phyloP scores from a whole-genome alignment of 1,140 invertebrate genomes.

The Heliconius congener region DNA sequence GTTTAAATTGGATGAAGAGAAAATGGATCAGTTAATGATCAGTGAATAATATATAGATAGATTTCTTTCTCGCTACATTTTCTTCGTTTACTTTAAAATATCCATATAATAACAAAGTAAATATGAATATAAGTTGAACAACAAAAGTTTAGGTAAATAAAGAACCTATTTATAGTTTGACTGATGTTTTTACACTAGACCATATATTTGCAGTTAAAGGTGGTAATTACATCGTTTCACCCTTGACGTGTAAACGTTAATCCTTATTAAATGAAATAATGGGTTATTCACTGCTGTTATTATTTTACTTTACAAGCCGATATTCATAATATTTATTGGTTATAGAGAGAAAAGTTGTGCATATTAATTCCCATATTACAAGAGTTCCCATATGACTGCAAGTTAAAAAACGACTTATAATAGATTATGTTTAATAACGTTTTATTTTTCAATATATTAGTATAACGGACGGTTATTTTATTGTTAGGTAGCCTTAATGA shows the following conservation, averaged over 20 bases:
- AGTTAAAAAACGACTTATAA: neutral
- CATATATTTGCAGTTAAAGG: conserved; percentile 36
- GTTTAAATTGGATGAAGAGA: no score
- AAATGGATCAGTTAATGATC: no score
- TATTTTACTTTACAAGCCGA: conserved; percentile 20
- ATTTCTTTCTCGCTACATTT: no score
- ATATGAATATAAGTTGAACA: neutral
- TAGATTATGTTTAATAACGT: no score
- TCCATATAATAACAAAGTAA: neutral
- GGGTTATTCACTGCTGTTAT: conserved; percentile 28
- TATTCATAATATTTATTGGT: neutral
- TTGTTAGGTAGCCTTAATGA: no score
- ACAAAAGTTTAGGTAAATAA: neutral
- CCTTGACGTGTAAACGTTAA: conserved; percentile 46
- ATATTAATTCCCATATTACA: neutral
- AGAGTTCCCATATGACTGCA: neutral
- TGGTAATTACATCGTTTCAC: conserved; percentile 44
- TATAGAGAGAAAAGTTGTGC: neutral
- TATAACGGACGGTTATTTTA: no score
- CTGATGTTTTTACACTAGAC: conserved; percentile 31
- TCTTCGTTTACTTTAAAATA: no score
- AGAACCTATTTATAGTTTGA: conserved; percentile 32
- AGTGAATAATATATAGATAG: no score
- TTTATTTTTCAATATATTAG: no score
- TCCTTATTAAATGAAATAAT: conserved; percentile 45